Evolutionary conservation across 2,888 invertebrate genomes (phyloP).

Genomic region (Norana najaformis): DNA sequence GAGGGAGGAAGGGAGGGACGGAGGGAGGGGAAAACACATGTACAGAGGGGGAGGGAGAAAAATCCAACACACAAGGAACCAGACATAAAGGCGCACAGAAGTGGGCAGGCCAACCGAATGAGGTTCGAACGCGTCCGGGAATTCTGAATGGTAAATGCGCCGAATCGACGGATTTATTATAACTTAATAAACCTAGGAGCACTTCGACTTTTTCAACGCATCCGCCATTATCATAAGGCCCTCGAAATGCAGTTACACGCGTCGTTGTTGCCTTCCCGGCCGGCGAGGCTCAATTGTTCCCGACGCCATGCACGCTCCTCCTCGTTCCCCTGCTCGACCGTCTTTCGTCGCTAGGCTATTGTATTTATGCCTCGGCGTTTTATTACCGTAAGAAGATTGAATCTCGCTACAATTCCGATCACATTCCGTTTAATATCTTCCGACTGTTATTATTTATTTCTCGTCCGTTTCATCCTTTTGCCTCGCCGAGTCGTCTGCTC

Average conservation of each 20-base stretch:
- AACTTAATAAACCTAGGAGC: not conserved
- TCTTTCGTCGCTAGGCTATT: not conserved
- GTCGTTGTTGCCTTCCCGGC: not conserved
- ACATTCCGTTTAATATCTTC: constrained; percentile 21
- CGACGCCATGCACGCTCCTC: not conserved
- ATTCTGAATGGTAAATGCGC: too few relatives aligned
- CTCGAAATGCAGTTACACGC: not conserved
- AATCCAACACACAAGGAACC: not conserved
- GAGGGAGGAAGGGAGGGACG: not conserved
- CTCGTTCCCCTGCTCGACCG: not conserved
- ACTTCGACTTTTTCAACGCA: not conserved
- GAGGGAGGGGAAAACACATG: too few relatives aligned
- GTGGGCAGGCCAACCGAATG: too few relatives aligned
- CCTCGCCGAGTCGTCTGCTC: not conserved
- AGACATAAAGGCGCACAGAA: not conserved
- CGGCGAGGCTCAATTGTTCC: not conserved
- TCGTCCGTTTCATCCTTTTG: not conserved
- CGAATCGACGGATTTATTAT: constrained; percentile 1
- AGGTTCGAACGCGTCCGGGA: too few relatives aligned
- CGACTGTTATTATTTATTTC: constrained; percentile 22
- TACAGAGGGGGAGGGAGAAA: not conserved
- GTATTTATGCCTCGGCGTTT: not conserved
- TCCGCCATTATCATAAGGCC: constrained; percentile 5
- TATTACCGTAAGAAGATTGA: constrained; percentile 22
- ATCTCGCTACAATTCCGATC: constrained; percentile 8